These are phyloP conservation scores for Tetropium fuscum DNA, from an alignment of 2,888 invertebrate genomes.

Conservation along the genomic window DNA sequence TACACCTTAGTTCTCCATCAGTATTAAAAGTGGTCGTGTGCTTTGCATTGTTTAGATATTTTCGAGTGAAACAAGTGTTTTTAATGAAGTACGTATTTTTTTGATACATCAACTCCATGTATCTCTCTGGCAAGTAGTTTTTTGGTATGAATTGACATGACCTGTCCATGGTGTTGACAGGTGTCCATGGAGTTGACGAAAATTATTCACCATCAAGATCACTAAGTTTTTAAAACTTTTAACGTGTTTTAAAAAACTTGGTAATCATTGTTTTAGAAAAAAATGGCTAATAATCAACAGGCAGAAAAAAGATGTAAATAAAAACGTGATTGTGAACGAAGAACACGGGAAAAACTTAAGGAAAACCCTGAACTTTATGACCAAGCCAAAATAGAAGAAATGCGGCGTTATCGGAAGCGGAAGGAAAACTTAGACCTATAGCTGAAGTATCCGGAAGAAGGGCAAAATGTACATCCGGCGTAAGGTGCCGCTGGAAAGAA, in stretches of 20 bases:
- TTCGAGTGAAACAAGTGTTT: slow-evolving; percentile 13
- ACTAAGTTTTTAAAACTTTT: too few relatives aligned
- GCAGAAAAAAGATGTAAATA: background rate
- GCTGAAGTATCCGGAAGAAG: too few relatives aligned
- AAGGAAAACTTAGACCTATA: too few relatives aligned
- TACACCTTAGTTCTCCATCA: slow-evolving; percentile 6
- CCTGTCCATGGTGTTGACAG: background rate
- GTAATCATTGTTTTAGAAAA: background rate
- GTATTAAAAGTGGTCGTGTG: slow-evolving; percentile 6
- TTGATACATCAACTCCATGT: background rate
- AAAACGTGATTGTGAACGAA: background rate
- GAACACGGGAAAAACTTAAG: background rate
- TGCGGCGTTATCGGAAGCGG: too few relatives aligned
- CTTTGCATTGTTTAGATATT: slow-evolving; percentile 8
- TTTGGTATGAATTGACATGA: background rate
- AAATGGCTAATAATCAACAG: background rate
- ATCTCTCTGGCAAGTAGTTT: background rate
- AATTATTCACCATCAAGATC: too few relatives aligned
- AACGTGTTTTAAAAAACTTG: background rate
- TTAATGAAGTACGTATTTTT: slow-evolving; percentile 9
- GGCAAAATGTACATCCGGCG: too few relatives aligned
- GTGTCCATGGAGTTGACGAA: background rate
- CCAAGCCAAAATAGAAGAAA: too few relatives aligned
- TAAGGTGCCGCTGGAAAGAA: too few relatives aligned
- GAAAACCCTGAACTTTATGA: too few relatives aligned